phyloP scores from a whole-genome alignment of 2,113 vertebrate species.

The Sylvilagus bachmani region DNA sequence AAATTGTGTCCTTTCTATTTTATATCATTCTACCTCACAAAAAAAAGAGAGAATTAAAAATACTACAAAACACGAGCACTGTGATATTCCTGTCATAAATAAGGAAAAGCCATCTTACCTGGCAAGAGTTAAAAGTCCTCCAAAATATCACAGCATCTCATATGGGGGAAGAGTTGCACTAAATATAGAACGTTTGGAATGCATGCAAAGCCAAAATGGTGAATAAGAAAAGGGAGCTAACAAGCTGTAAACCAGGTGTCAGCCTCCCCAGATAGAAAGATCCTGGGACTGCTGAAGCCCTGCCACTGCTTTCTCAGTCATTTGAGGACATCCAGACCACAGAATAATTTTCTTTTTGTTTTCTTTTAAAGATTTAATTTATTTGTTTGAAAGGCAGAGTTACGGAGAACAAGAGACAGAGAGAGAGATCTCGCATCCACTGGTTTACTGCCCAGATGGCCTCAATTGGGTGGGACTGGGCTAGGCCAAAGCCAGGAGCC shows the following conservation, averaged over 20 bases:
- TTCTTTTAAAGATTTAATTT: no score
- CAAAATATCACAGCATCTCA: not conserved
- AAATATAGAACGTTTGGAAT: conserved; percentile 42
- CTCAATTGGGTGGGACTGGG: no score
- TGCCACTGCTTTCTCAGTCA: not conserved
- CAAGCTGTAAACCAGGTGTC: conserved; percentile 26
- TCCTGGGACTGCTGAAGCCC: not conserved
- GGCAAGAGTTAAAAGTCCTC: conserved; percentile 14
- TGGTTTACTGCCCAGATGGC: no score
- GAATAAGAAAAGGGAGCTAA: conserved; percentile 14
- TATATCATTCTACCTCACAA: not conserved
- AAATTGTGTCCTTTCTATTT: not conserved
- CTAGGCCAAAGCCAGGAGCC: no score
- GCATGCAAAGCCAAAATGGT: not conserved
- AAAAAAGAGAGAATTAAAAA: not conserved
- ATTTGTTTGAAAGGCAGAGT: no score
- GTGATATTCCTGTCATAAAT: not conserved
- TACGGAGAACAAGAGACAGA: no score
- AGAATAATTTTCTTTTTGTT: not conserved
- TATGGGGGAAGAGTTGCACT: not conserved
- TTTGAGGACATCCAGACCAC: not conserved
- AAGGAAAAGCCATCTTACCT: not conserved
- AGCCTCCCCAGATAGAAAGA: conserved; percentile 43
- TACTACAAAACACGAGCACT: not conserved
- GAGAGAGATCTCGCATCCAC: no score